Conservation (phyloP, 1,140 invertebrate species). For the Elymnias hypermnestra region DNA sequence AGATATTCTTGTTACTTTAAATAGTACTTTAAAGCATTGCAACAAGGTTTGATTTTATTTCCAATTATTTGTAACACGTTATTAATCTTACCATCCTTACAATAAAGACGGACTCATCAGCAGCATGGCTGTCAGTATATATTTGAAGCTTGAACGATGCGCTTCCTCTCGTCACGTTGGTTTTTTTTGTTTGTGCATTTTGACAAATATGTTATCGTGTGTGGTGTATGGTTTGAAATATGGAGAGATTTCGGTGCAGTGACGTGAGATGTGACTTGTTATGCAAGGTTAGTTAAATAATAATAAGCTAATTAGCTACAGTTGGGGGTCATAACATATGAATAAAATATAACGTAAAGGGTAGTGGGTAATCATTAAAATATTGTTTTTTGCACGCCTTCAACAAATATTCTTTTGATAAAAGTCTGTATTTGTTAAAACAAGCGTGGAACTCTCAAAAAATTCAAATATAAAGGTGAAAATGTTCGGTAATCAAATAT, state of each 20-base stretch:
- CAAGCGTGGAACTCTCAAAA: too few species aligned
- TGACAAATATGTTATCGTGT: conserved; percentile 70
- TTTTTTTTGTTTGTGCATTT: conserved; percentile 73
- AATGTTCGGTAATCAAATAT: conserved; percentile 44
- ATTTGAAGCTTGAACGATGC: conserved; percentile 88
- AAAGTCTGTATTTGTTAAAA: too few species aligned
- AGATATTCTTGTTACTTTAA: too few species aligned
- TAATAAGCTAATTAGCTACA: not conserved
- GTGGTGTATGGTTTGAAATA: conserved; percentile 62
- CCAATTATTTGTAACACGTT: too few species aligned
- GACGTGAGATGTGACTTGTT: conserved; percentile 65
- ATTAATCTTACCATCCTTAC: too few species aligned
- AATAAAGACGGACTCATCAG: conserved; percentile 86
- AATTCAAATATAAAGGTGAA: too few species aligned
- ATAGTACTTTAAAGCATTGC: too few species aligned
- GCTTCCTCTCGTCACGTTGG: conserved; percentile 82
- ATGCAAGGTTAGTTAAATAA: conserved; percentile 46
- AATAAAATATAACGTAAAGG: too few species aligned
- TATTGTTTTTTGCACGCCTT: too few species aligned
- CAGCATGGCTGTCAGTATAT: conserved; percentile 93
- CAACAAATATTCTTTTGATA: too few species aligned
- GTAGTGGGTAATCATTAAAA: too few species aligned
- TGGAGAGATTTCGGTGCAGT: conserved; percentile 64
- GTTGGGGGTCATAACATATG: not conserved
- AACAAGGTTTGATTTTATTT: too few species aligned